These are phyloP conservation scores for Trilocha varians DNA, from an alignment of 2,888 invertebrate species.

Conservation along the genomic window DNA sequence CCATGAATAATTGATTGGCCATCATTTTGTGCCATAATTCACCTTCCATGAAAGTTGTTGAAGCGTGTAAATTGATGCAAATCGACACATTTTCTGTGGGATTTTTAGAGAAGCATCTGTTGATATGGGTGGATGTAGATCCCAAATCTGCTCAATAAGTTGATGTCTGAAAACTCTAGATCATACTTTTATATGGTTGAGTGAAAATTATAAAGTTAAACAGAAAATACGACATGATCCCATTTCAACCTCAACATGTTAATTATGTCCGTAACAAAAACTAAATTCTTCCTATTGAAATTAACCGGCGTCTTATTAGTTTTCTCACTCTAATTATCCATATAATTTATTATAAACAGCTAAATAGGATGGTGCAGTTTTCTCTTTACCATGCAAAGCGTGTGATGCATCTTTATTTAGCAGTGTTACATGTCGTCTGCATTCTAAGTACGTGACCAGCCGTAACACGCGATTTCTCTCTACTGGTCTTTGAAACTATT, in stretches of 20 bases:
- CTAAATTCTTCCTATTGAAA: slow-evolving; percentile 1
- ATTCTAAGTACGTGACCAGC: slow-evolving; percentile 44
- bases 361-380: neutral
- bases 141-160: too few relatives aligned
- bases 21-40: neutral
- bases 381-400: neutral
- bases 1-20: neutral
- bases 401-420: slow-evolving; percentile 4
- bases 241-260: too few relatives aligned
- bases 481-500: slow-evolving; percentile 22
- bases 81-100: neutral
- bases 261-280: neutral
- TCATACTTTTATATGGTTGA: too few relatives aligned
- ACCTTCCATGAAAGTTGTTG: neutral
- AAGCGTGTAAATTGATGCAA: neutral
- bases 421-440: slow-evolving; percentile 24
- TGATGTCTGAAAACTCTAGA: too few relatives aligned
- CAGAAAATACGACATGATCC: too few relatives aligned
- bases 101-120: too few relatives aligned
- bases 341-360: slow-evolving; percentile 10
- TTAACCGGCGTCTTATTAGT: slow-evolving; percentile 2
- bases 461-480: slow-evolving; percentile 44
- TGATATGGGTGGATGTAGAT: too few relatives aligned
- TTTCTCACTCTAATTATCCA: slow-evolving; percentile 17
- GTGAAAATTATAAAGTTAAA: too few relatives aligned